A percentile compares a stretch with the other conserved stretches of the same genome.
Evolutionary conservation across 2,797 vertebrate species (phyloP).

Genomic region (Ptychobarbus kaznakovi): DNA sequence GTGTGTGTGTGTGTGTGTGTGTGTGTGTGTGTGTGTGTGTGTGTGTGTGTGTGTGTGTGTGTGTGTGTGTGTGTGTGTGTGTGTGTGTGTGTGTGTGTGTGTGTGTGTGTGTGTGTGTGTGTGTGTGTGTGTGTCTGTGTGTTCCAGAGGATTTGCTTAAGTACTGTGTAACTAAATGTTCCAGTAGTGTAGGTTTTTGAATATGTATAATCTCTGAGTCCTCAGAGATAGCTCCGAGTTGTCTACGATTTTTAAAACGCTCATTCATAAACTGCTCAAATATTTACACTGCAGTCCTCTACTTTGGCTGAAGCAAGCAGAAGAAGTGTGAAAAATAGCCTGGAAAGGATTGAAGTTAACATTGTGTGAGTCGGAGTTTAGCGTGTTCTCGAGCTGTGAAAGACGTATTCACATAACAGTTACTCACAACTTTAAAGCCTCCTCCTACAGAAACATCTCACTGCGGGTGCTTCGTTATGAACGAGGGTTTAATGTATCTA

Average conservation of each 20-base stretch:
- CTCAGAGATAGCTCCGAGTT: slow-evolving; percentile 65
- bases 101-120: neutral
- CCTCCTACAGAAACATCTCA: slow-evolving; percentile 31
- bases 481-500: slow-evolving; percentile 24
- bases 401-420: slow-evolving; percentile 38
- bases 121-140: neutral
- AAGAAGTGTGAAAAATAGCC: slow-evolving; percentile 29
- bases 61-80: neutral
- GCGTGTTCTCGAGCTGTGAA: slow-evolving; percentile 12
- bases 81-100: neutral
- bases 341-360: slow-evolving; percentile 32
- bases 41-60: neutral
- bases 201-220: slow-evolving; percentile 58
- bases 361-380: slow-evolving; percentile 24
- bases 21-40: neutral
- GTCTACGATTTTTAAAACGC: slow-evolving; percentile 42
- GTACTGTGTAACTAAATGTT: slow-evolving; percentile 48
- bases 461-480: slow-evolving; percentile 9
- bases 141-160: slow-evolving; percentile 28
- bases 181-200: slow-evolving; percentile 46
- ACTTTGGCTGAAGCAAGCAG: slow-evolving; percentile 24
- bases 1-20: neutral
- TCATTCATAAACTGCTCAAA: slow-evolving; percentile 52
- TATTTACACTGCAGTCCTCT: slow-evolving; percentile 20
- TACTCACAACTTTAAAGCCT: slow-evolving; percentile 33